These are phyloP conservation scores for Anomalospiza imberbis DNA, from an alignment of 2,797 vertebrate species.

Conservation along the genomic window DNA sequence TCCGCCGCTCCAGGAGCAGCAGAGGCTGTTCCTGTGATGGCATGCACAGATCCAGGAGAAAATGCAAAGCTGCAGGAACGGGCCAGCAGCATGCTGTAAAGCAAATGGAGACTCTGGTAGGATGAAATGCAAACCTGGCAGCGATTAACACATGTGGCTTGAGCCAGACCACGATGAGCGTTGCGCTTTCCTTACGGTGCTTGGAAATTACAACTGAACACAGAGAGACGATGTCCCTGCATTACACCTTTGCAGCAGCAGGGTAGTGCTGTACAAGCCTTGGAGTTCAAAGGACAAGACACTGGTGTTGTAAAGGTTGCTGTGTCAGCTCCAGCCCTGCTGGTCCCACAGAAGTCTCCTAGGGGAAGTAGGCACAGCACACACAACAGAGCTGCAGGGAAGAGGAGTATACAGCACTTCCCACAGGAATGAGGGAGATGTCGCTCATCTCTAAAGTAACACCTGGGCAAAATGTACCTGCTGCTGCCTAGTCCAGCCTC, in stretches of 20 bases:
- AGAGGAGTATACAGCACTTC: background rate
- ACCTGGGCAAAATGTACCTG: rapidly evolving
- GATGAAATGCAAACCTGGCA: background rate
- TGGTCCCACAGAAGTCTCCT: background rate
- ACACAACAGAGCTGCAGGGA: background rate
- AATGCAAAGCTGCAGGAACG: background rate
- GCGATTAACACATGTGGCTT: rapidly evolving
- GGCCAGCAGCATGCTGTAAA: background rate
- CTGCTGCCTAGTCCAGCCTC: background rate
- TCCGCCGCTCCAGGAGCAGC: rapidly evolving
- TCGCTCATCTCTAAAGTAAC: background rate
- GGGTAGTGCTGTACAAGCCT: rapidly evolving
- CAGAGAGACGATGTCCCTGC: no score
- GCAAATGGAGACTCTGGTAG: background rate
- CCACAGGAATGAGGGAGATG: background rate
- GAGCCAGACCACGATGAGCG: rapidly evolving
- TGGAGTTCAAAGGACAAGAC: background rate
- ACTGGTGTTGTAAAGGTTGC: background rate
- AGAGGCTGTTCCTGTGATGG: background rate
- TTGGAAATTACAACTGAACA: background rate
- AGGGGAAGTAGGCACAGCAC: background rate
- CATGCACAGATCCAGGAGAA: background rate
- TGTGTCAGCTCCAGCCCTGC: background rate
- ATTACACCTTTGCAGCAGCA: rapidly evolving
- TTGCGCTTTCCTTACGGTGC: rapidly evolving